Conservation (phyloP, 1,140 invertebrate species). For the Homarus americanus region DNA sequence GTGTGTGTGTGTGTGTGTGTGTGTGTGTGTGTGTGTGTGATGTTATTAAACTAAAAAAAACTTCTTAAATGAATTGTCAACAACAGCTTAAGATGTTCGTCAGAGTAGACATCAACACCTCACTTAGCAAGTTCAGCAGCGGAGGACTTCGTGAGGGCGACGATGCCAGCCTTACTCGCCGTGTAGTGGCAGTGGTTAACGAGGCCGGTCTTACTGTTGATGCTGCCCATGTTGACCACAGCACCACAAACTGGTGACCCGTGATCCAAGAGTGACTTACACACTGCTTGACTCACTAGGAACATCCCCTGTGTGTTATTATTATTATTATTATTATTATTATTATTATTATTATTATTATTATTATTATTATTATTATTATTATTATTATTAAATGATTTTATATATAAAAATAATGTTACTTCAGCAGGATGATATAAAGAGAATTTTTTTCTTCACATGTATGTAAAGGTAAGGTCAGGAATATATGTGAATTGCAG, state of each 20-base stretch:
- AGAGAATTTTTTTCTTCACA: too few relatives aligned
- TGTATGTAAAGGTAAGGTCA: too few relatives aligned
- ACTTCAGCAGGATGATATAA: too few relatives aligned
- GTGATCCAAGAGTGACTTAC: conserved; percentile 84
- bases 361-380: too few relatives aligned
- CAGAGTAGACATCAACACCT: conserved; percentile 79
- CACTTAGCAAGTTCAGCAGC: conserved; percentile 87
- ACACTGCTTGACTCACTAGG: conserved; percentile 87
- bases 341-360: neutral
- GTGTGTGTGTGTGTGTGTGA: too few relatives aligned
- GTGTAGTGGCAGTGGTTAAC: conserved; percentile 92
- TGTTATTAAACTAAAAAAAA: too few relatives aligned
- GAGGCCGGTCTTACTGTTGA: conserved; percentile 91
- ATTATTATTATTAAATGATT: too few relatives aligned
- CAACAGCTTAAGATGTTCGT: neutral
- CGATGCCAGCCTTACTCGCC: conserved; percentile 93
- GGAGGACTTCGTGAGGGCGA: conserved; percentile 89
- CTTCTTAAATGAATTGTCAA: neutral
- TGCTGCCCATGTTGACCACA: conserved; percentile 90
- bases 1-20: too few relatives aligned
- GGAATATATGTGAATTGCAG: too few relatives aligned
- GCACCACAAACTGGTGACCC: conserved; percentile 76
- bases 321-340: neutral
- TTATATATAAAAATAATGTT: too few relatives aligned
- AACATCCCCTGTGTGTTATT: conserved; percentile 87